Evolutionary conservation across 2,113 vertebrate species (phyloP).

Genomic region (Centropus unirufus): DNA sequence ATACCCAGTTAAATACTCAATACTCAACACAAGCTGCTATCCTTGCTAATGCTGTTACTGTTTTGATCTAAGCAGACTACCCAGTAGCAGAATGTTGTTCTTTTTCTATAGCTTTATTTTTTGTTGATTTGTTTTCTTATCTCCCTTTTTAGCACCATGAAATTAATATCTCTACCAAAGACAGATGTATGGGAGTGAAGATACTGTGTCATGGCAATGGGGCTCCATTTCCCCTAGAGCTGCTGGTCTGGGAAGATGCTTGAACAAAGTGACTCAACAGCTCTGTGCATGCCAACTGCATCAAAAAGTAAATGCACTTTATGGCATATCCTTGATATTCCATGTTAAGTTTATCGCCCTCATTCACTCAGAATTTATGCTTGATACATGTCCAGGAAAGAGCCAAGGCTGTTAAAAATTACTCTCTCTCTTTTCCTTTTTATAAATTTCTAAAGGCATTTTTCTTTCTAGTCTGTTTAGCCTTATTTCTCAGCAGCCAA

Average conservation of each 20-base stretch:
- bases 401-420: neutral
- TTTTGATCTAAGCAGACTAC: neutral
- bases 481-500: neutral
- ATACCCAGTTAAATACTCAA: neutral
- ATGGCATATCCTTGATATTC: neutral
- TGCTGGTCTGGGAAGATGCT: neutral
- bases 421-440: neutral
- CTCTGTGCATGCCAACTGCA: neutral
- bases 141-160: neutral
- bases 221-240: neutral
- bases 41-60: rapidly evolving
- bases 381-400: neutral
- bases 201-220: neutral
- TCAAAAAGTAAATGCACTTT: neutral
- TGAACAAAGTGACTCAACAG: neutral
- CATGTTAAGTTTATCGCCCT: neutral
- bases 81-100: rapidly evolving
- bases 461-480: neutral
- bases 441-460: neutral
- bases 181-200: rapidly evolving
- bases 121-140: neutral
- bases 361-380: neutral
- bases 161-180: neutral
- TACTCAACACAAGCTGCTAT: no score
- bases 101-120: neutral